phyloP scores from a whole-genome alignment of 2,888 invertebrate species.

The Lacanobia wlatinum region DNA sequence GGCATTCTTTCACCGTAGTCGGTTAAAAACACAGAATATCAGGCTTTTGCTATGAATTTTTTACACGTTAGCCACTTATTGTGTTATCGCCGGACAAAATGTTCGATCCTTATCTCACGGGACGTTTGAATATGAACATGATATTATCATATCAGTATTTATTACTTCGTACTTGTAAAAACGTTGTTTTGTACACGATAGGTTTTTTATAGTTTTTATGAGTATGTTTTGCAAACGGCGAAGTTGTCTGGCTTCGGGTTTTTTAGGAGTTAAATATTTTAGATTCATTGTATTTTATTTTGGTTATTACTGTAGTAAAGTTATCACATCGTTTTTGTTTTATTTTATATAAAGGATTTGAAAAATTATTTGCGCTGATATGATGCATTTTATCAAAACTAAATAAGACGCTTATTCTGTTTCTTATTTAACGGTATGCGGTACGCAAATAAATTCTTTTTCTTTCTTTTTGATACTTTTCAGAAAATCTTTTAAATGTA shows the following conservation, averaged over 20 bases:
- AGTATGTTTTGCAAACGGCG: neutral
- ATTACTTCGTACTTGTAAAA: constrained; percentile 53
- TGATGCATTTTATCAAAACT: too few relatives aligned
- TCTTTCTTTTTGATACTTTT: neutral
- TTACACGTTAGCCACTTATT: constrained; percentile 70
- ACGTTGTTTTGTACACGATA: constrained; percentile 33
- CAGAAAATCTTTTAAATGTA: too few relatives aligned
- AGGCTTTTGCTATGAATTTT: constrained; percentile 65
- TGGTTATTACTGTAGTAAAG: neutral
- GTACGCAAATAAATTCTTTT: too few relatives aligned
- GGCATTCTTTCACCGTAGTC: constrained; percentile 57
- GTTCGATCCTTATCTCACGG: constrained; percentile 68
- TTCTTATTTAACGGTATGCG: too few relatives aligned
- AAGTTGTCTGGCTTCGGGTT: constrained; percentile 23
- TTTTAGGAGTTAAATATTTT: too few relatives aligned
- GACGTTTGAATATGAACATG: constrained; percentile 57
- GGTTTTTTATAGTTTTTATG: constrained; percentile 3
- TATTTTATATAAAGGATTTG: too few relatives aligned
- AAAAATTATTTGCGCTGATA: too few relatives aligned
- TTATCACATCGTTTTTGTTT: neutral
- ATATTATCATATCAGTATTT: constrained; percentile 67
- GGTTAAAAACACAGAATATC: constrained; percentile 58
- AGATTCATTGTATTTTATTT: neutral
- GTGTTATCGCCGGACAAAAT: constrained; percentile 69
- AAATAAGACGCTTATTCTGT: too few relatives aligned